Percentiles rank a stretch among this genome's conserved stretches.
phyloP scores from a whole-genome alignment of 1,140 invertebrate species.

The Neotoxoptera formosana region DNA sequence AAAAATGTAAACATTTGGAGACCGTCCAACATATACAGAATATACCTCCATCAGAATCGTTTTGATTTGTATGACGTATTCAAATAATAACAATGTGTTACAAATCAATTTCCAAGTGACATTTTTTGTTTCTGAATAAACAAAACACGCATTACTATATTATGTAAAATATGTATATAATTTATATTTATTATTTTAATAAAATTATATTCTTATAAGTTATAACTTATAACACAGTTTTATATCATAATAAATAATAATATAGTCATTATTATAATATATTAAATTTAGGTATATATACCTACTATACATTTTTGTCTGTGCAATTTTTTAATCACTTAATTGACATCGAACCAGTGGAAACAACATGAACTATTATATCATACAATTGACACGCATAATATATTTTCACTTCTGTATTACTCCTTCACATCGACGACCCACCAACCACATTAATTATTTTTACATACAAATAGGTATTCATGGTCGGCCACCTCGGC shows the following conservation, averaged over 20 bases:
- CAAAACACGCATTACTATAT: background rate
- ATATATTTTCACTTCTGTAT: background rate
- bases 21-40: background rate
- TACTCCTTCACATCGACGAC: background rate
- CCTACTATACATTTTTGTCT: background rate
- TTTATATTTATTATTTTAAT: background rate
- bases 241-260: background rate
- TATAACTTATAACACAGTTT: background rate
- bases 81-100: background rate
- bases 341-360: background rate
- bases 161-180: background rate
- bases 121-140: background rate
- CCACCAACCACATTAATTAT: background rate
- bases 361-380: background rate
- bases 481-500: background rate
- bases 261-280: background rate
- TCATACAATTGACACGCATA: background rate
- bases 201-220: background rate
- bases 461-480: slow-evolving; percentile 4
- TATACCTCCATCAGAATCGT: slow-evolving; percentile 3
- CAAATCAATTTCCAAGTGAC: background rate
- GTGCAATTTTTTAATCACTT: background rate
- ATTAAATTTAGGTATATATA: background rate
- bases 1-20: background rate
- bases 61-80: slow-evolving; percentile 10